These are phyloP conservation scores for Lemur catta DNA, from an alignment of 2,797 vertebrate species.

Conservation along the genomic window DNA sequence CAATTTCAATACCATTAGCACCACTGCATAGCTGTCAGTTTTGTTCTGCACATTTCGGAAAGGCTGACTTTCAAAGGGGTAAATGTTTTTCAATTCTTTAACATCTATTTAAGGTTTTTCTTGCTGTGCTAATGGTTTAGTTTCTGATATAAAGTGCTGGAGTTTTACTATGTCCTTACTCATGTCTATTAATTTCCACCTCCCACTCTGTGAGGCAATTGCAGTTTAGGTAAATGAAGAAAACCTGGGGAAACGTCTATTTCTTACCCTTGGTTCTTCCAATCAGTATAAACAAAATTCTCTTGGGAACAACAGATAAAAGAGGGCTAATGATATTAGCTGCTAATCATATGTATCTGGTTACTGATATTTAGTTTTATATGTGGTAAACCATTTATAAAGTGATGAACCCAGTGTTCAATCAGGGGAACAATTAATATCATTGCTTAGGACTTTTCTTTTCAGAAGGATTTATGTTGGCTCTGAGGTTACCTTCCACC, in stretches of 20 bases:
- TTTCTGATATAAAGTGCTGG: constrained; percentile 71
- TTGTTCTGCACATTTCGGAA: constrained; percentile 57
- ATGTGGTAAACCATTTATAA: neutral
- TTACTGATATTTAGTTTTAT: constrained; percentile 25
- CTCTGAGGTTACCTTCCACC: neutral
- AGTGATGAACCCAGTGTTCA: neutral
- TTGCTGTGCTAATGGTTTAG: constrained; percentile 71
- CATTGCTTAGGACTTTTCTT: neutral
- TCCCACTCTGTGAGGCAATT: constrained; percentile 37
- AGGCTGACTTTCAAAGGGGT: constrained; percentile 60
- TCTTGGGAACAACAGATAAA: neutral
- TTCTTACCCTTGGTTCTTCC: constrained; percentile 17
- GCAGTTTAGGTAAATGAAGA: constrained; percentile 62
- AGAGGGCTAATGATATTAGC: neutral
- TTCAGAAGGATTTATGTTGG: neutral
- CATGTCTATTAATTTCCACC: constrained; percentile 48
- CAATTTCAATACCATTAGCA: constrained; percentile 41
- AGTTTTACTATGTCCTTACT: constrained; percentile 67
- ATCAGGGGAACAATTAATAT: neutral
- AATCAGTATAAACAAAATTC: neutral
- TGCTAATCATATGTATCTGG: neutral
- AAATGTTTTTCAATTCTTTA: constrained; percentile 66
- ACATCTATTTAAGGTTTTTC: constrained; percentile 70
- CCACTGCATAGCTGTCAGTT: constrained; percentile 62
- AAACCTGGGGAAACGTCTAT: constrained; percentile 40